These are phyloP conservation scores for Gastrophryne carolinensis DNA, from an alignment of 2,797 vertebrate genomes.

Conservation along the genomic window DNA sequence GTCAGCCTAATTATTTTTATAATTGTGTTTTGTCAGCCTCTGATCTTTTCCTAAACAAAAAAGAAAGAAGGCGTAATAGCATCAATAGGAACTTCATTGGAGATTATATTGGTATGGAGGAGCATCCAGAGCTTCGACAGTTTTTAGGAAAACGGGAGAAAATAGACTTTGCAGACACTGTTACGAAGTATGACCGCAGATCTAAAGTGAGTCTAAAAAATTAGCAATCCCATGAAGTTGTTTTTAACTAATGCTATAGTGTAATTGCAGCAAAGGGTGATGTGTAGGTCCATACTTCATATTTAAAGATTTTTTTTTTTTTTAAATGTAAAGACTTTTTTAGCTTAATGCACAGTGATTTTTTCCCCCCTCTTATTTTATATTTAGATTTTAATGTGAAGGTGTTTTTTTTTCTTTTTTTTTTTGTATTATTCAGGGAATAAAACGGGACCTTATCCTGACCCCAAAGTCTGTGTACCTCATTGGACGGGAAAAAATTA, in stretches of 20 bases:
- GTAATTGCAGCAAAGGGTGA: too few relatives aligned
- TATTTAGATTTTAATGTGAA: too few relatives aligned
- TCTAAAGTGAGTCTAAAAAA: conserved; percentile 80
- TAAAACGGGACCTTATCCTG: conserved; percentile 93
- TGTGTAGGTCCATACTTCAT: too few relatives aligned
- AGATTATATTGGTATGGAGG: conserved; percentile 96
- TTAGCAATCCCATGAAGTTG: too few relatives aligned
- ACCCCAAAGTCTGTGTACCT: conserved; percentile 91
- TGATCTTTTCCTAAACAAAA: conserved; percentile 90
- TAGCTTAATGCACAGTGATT: too few relatives aligned
- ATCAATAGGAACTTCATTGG: conserved; percentile 97
- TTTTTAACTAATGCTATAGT: too few relatives aligned
- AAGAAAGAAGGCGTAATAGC: conserved; percentile 92
- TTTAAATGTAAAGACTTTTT: too few relatives aligned
- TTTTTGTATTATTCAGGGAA: conserved; percentile 68
- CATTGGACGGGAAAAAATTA: conserved; percentile 93
- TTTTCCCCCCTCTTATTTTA: too few relatives aligned
- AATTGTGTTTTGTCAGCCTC: too few relatives aligned
- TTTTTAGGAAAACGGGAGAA: conserved; percentile 94
- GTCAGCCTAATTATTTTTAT: too few relatives aligned
- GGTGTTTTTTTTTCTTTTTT: too few relatives aligned
- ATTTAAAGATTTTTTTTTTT: too few relatives aligned
- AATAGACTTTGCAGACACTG: conserved; percentile 92
- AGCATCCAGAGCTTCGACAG: conserved; percentile 88
- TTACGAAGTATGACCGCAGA: conserved; percentile 91